These are phyloP conservation scores for Phyllotreta cruciferae DNA, from an alignment of 2,888 invertebrate genomes.

Conservation along the genomic window DNA sequence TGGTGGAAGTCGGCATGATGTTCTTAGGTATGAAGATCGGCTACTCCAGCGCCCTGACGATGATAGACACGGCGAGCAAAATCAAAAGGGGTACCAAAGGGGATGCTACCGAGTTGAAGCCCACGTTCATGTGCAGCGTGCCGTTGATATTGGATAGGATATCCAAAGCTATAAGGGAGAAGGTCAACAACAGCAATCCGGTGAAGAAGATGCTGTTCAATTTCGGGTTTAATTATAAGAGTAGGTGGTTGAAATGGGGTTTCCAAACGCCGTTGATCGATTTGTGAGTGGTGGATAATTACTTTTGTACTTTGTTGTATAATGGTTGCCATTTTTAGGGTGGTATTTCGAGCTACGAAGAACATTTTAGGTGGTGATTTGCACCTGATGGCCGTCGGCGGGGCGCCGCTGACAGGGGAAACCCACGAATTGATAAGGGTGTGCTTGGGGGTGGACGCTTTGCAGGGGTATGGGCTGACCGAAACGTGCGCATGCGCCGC, in stretches of 20 bases:
- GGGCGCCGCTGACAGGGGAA: conserved; percentile 93
- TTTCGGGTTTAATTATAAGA: conserved; percentile 93
- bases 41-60: conserved; percentile 41
- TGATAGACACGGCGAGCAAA: conserved; percentile 42
- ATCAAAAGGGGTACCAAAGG: conserved; percentile 39
- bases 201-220: conserved; percentile 86
- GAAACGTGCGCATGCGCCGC: conserved; percentile 95
- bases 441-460: conserved; percentile 87
- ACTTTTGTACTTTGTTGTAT: neutral
- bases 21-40: conserved; percentile 40
- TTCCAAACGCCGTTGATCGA: conserved; percentile 81
- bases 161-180: conserved; percentile 95
- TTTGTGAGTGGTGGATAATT: conserved; percentile 57
- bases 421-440: conserved; percentile 92
- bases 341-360: conserved; percentile 64
- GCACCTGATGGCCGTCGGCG: conserved; percentile 88
- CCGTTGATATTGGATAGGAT: conserved; percentile 93
- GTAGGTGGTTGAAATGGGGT: conserved; percentile 82
- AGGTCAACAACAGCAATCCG: conserved; percentile 81
- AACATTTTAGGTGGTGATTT: conserved; percentile 85
- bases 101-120: conserved; percentile 39
- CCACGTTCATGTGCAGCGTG: conserved; percentile 44
- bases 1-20: conserved; percentile 40
- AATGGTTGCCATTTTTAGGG: conserved; percentile 53
- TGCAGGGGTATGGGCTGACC: conserved; percentile 95